Evolutionary conservation across 2,113 vertebrate species (phyloP), one percentile per base, ranked within the genome.

Genomic region (Carettochelys insculpta): DNA sequence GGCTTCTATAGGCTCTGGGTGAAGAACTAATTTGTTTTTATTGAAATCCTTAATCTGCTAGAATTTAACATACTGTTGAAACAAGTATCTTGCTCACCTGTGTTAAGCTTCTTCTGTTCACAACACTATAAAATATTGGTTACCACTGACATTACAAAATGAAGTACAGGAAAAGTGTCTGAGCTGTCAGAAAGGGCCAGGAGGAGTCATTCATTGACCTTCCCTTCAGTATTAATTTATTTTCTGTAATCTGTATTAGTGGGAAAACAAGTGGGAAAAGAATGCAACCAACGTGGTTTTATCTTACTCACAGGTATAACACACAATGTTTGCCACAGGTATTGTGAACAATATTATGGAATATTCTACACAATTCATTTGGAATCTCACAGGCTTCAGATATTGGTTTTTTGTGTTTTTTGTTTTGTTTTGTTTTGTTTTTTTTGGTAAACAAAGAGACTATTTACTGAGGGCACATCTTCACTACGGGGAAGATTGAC

Each of bases 41-140:
- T 10, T 45, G 45, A 11, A 68, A 48, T 2, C 5, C 12, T 65
- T 54, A 4, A 11, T 90, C 56, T 51, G 5, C n/a, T 68, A 16
- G 20, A 50, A 22, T 0, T 2, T 2, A 29, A 3, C 8, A 54
- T 56, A 73, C 71, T 56, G 5, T 56, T 83, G 51, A 87, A 81
- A 34, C 0, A 3, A 53, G 3, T 0, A 11, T 56, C 81, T 51
- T 78, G 83, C 12, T 43, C 41, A 45, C 11, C 71, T 6, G 1
- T 0, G 3, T 9, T 84, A 48, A 20, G 34, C n/a, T 14, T 56
- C 52, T 58, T 76, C 80, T 89, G 68, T 51, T 86, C 76, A 27
- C 47, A 93, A 71, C 14, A 27, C 77, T 1, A 2, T 24, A 43
- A 79, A 85, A n/a, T n/a, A 0, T 12, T 61, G 47, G 4, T 20